Base-by-base conservation (phyloP, 2,797 vertebrate genomes). In the Coregonus ussuriensis region DNA sequence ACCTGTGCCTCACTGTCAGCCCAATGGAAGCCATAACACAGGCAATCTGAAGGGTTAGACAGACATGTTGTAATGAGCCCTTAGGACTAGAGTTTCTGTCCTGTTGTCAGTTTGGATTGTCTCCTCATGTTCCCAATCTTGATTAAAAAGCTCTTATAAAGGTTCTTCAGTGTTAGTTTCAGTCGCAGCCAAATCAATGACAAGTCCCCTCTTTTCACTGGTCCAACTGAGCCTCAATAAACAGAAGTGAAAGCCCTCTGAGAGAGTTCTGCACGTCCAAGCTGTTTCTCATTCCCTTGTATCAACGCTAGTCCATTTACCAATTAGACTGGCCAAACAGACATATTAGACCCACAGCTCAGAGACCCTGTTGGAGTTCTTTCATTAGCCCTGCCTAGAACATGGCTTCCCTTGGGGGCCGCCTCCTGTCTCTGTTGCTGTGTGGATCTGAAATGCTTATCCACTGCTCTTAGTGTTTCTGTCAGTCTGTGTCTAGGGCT, bases 291-390 rank as follows among this genome's bases (percentile, higher is more conserved):
- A 79, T 93, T 92, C 85, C 70, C 85, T 89, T 89, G 71, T 88
- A 88, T 92, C 89, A 91, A 89, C 89, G 84, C 75, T 69, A 68
- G 83, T 84, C 91, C 88, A 92, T 91, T 93, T 92, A 89, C 83
- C 88, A 91, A 90, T 93, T 91, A 92, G 68, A 77, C 70, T 86
- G 78, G 83, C 85, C 85, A 90, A 93, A 91, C 89, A 92, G 74
- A 79, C 79, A 18, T 83, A 87, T 86, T 81, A 84, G 77, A 79
- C 87, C 74, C 56, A 82, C 76, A 71, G 82, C 85, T 88, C 72
- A 73, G 76, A 87, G 80, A 85, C 51, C 51, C 1, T 73, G 54
- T 80, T 68, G 69, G 77, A 77, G 75, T 89, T 83, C 51, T 83
- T 75, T 21, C 83, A 76, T 25, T 54, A 83, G 83, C 83, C 72